Conservation (phyloP, 1,140 invertebrate species). For the Drosophila ironensis region DNA sequence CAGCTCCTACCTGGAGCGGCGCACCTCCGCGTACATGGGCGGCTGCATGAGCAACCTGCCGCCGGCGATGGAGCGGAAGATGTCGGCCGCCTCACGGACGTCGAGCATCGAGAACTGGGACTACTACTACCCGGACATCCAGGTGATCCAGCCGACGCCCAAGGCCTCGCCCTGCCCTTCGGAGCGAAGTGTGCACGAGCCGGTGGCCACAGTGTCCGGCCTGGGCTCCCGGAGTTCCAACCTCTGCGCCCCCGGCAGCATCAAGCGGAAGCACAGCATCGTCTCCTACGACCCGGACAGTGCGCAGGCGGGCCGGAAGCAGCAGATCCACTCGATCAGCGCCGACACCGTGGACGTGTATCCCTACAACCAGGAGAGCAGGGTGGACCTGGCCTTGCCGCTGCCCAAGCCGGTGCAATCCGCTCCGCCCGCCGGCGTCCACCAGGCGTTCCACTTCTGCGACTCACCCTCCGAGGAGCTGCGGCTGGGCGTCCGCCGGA, state of each 20-base stretch:
- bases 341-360: constrained; percentile 77
- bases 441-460: constrained; percentile 56
- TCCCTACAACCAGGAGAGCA: constrained; percentile 68
- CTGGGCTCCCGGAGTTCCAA: neutral
- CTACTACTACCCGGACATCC: constrained; percentile 89
- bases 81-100: constrained; percentile 76
- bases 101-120: constrained; percentile 83
- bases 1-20: constrained; percentile 89
- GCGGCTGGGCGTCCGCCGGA: constrained; percentile 64
- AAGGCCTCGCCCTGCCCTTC: constrained; percentile 91
- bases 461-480: constrained; percentile 75
- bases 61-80: constrained; percentile 80
- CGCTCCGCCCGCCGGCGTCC: constrained; percentile 47
- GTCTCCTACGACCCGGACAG: constrained; percentile 80
- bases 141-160: constrained; percentile 90
- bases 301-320: constrained; percentile 69
- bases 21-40: constrained; percentile 89
- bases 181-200: constrained; percentile 83
- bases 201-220: neutral
- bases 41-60: constrained; percentile 84
- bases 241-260: constrained; percentile 45
- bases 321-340: constrained; percentile 80
- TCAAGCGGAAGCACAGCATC: constrained; percentile 77
- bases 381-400: constrained; percentile 37
- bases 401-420: constrained; percentile 56